Evolutionary conservation across 2,797 vertebrate species (phyloP).

Genomic region (Neoniphon sammara): DNA sequence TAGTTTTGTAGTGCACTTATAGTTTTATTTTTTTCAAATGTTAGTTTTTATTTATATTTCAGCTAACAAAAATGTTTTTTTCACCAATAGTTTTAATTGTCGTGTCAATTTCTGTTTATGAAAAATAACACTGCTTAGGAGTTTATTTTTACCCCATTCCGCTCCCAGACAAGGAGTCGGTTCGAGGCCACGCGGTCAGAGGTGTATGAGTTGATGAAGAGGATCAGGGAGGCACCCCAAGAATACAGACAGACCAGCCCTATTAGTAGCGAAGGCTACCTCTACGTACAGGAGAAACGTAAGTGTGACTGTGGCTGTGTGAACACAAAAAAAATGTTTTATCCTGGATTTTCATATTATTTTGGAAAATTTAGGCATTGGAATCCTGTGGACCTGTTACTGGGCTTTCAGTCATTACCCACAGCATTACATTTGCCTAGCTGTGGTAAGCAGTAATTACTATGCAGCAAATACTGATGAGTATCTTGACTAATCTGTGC

Average conservation of each 20-base stretch:
- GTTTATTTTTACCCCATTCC: conserved; percentile 31
- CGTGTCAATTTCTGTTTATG: no score
- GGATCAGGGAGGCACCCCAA: conserved; percentile 89
- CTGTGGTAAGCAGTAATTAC: no score
- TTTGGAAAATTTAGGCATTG: not conserved
- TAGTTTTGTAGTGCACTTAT: no score
- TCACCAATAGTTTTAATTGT: no score
- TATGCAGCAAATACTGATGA: not conserved
- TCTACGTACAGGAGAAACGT: conserved; percentile 98
- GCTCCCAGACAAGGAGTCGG: conserved; percentile 90
- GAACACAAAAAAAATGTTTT: not conserved
- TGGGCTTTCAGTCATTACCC: not conserved
- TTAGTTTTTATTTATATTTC: no score
- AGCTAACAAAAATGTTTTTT: no score
- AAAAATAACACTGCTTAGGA: not conserved
- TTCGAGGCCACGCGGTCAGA: conserved; percentile 96
- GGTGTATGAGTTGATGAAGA: conserved; percentile 95
- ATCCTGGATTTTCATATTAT: not conserved
- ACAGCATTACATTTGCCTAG: no score
- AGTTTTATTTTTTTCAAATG: no score
- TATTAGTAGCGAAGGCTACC: conserved; percentile 94
- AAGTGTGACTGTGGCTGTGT: conserved; percentile 41
- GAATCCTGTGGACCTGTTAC: not conserved
- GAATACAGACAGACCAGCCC: conserved; percentile 93
- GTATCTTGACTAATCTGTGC: not conserved